phyloP scores from a whole-genome alignment of 2,888 invertebrate species.

The Hecatera dysodea region DNA sequence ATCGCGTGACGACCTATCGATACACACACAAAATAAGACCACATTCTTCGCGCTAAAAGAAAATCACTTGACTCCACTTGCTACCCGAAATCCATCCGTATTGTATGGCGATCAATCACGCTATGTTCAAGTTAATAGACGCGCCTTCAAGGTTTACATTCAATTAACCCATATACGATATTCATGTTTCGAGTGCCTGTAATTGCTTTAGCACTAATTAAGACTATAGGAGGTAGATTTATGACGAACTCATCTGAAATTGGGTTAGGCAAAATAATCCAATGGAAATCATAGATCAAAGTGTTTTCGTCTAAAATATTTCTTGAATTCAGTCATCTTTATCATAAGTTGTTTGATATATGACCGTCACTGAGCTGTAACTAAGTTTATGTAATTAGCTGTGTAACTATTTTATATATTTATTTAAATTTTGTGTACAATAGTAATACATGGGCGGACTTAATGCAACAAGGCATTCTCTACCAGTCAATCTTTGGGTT shows the following conservation, averaged over 20 bases:
- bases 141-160: constrained; percentile 43
- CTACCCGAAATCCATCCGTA: constrained; percentile 45
- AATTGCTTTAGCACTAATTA: constrained; percentile 52
- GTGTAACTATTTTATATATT: too few species aligned
- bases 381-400: too few species aligned
- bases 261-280: constrained; percentile 9
- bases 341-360: too few species aligned
- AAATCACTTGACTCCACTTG: constrained; percentile 44
- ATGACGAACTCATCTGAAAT: constrained; percentile 22
- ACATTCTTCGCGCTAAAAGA: constrained; percentile 17
- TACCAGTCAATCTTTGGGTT: too few species aligned
- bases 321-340: neutral
- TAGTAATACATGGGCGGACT: too few species aligned
- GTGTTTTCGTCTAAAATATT: neutral
- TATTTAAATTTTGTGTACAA: too few species aligned
- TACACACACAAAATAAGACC: neutral
- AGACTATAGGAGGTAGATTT: constrained; percentile 26
- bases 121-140: constrained; percentile 56
- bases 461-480: too few species aligned
- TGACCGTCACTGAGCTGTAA: too few species aligned
- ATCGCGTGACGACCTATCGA: constrained; percentile 29
- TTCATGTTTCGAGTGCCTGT: constrained; percentile 52
- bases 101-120: constrained; percentile 60
- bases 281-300: neutral
- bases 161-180: constrained; percentile 59